Evolutionary conservation across 2,113 vertebrate genomes (phyloP), one percentile per base, ranked within the genome.

Genomic region (Psephotus haematonotus): DNA sequence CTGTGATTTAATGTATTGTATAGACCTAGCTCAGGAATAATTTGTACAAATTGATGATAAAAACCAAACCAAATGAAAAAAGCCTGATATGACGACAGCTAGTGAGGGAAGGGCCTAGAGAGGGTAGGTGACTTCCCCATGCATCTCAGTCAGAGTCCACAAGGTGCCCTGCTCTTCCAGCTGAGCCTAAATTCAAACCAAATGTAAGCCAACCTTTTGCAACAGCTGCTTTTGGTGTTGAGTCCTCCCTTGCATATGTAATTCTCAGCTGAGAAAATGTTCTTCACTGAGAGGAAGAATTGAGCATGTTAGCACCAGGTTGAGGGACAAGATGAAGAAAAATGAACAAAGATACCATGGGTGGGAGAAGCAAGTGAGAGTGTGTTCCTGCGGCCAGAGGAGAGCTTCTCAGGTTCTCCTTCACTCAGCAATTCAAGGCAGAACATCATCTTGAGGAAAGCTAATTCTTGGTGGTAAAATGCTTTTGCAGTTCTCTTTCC

Each of bases 11-110:
- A 65, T 43, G 43, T 55, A 49, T 69, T 33, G 35, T 8, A 31
- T 41, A 86, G 25, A 63, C 35, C 63, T 77, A 77, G 14, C 29
- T n/a, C 46, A 80, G 69, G 41, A 43, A 84, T 65, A 90, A 68
- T 64, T 93, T 65, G 82, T 70, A 75, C 62, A 93, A 95, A 93
- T 90, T 22, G 35, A 47, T 92, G 77, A 87, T 57, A 68, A 46
- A 78, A 81, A 57, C 52, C 71, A 72, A 83, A 31, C 52, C 49
- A 80, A 64, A 50, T 10, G 5, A 44, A 53, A 62, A 16, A 69
- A 90, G 10, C 17, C 22, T 76, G 7, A 46, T 90, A 10, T 63
- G 50, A 43, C 18, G 53, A 27, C 22, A 74, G 29, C 20, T 68
- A 15, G 23, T 0, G 1, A 77, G 49, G 24, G 16, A 46, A 28